Conservation (phyloP, 2,113 vertebrate genomes). For the Illadopsis cleaveri region DNA sequence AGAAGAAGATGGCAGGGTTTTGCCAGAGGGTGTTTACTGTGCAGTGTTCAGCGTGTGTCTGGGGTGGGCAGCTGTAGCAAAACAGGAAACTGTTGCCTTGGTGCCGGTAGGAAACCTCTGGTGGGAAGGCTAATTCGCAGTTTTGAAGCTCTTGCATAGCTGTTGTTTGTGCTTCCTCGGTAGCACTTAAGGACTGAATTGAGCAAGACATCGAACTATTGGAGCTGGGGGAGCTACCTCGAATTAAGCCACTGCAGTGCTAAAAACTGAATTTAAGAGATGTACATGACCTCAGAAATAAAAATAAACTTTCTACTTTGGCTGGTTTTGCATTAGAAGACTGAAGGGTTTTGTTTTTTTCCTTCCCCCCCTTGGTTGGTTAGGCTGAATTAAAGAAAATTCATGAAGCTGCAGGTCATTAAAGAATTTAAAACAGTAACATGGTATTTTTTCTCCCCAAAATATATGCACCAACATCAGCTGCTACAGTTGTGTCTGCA, state of each 20-base stretch:
- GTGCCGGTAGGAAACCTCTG: not conserved
- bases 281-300: constrained; percentile 55
- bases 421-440: not conserved
- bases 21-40: not conserved
- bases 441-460: not conserved
- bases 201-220: not conserved
- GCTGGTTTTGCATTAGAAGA: constrained; percentile 24
- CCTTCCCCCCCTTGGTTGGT: not conserved
- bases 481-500: not conserved
- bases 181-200: not conserved
- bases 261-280: constrained; percentile 15
- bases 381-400: not conserved
- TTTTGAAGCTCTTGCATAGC: not conserved
- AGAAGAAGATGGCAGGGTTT: not conserved
- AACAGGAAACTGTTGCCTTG: not conserved
- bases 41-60: not conserved
- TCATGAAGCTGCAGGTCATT: not conserved
- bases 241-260: constrained; percentile 10
- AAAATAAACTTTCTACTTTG: constrained; percentile 46
- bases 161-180: not conserved
- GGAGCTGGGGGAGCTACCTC: not conserved
- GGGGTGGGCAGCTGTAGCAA: not conserved
- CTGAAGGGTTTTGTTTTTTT: not conserved
- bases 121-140: not conserved
- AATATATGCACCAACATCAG: not conserved